Percentiles rank a stretch among this genome's conserved stretches.
These are phyloP conservation scores for Penaeus indicus DNA, from an alignment of 1,140 invertebrate genomes.

Conservation along the genomic window DNA sequence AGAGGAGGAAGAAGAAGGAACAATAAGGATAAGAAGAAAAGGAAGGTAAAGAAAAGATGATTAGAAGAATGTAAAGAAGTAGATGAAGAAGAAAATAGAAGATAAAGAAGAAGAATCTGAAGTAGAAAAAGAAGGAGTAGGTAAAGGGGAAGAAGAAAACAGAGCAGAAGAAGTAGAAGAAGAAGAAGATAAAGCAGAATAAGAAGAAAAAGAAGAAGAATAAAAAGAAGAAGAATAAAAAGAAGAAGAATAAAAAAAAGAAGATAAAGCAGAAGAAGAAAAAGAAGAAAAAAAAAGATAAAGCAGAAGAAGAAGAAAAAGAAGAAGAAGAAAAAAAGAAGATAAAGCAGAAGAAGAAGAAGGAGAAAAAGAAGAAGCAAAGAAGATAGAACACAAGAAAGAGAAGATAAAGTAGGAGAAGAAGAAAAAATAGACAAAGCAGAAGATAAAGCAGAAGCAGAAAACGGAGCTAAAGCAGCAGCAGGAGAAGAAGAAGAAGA, in stretches of 20 bases:
- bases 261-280: background rate
- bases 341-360: background rate
- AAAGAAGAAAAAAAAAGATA: background rate
- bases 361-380: background rate
- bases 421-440: background rate
- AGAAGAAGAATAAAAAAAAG: too few species aligned
- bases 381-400: constrained; percentile 18
- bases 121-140: background rate
- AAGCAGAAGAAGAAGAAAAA: background rate
- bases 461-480: too few species aligned
- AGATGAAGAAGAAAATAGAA: background rate
- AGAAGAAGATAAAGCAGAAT: background rate
- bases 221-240: background rate
- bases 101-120: background rate
- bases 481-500: too few species aligned
- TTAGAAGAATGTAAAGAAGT: background rate
- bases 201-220: background rate
- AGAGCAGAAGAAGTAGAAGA: too few species aligned
- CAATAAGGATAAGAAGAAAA: background rate
- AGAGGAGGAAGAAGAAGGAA: background rate
- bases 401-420: background rate
- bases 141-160: background rate
- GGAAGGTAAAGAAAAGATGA: background rate
- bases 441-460: background rate
- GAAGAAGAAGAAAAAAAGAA: background rate